These are phyloP conservation scores for Polypterus bichir DNA, from an alignment of 2,113 vertebrate genomes.

Conservation along the genomic window DNA sequence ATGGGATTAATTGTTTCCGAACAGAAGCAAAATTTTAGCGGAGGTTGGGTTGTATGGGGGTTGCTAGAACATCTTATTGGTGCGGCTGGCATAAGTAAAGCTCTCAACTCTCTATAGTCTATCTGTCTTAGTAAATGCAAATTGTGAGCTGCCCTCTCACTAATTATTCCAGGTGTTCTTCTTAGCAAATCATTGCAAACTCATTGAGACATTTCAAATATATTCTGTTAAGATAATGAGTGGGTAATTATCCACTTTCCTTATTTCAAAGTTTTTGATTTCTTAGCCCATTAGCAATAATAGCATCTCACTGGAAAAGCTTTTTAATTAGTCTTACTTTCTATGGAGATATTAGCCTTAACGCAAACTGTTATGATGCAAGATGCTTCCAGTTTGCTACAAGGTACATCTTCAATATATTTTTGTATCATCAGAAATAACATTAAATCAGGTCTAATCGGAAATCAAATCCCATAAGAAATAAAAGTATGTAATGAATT, in stretches of 20 bases:
- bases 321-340: background rate
- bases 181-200: conserved; percentile 28
- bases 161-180: conserved; percentile 42
- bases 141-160: conserved; percentile 14
- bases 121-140: conserved; percentile 25
- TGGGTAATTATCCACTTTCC: background rate
- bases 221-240: conserved; percentile 1
- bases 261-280: background rate
- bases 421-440: no score
- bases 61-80: conserved; percentile 24
- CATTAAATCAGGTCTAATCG: no score
- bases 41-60: conserved; percentile 23
- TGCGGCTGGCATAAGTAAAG: conserved; percentile 20
- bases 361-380: no score
- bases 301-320: background rate
- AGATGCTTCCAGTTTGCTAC: no score
- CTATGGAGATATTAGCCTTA: no score
- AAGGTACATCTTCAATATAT: no score
- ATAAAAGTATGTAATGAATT: no score
- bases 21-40: conserved; percentile 48
- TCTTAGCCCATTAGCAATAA: background rate
- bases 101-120: conserved; percentile 25
- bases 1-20: conserved; percentile 51
- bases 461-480: no score
- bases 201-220: background rate